These are phyloP conservation scores for Mimachlamys varia DNA, from an alignment of 2,888 invertebrate species.

Conservation along the genomic window DNA sequence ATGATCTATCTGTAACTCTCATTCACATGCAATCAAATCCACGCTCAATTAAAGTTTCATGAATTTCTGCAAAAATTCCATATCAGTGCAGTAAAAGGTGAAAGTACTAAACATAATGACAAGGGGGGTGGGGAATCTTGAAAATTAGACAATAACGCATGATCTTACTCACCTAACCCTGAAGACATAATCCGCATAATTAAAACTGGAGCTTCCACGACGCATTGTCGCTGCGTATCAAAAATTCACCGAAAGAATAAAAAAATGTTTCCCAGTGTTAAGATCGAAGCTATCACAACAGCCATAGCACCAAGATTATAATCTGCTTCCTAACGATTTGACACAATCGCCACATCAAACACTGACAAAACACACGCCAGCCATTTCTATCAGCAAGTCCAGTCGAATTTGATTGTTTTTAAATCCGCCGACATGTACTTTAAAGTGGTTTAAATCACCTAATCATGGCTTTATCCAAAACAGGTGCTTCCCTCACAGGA, in stretches of 20 bases:
- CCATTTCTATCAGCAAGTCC: not conserved
- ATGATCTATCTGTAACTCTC: not conserved
- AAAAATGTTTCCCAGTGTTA: not conserved
- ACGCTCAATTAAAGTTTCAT: not conserved
- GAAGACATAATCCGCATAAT: conserved; percentile 32
- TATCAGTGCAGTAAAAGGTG: not conserved
- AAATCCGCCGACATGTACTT: conserved; percentile 21
- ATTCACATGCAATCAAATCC: not conserved
- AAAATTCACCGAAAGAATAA: not conserved
- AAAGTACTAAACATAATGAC: not conserved
- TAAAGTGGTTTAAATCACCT: conserved; percentile 1
- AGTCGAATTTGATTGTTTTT: conserved; percentile 1
- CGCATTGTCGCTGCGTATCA: not conserved
- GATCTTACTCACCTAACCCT: not conserved
- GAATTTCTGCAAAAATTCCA: not conserved
- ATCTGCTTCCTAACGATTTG: not conserved
- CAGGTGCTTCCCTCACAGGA: conserved; percentile 36
- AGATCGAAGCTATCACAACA: not conserved
- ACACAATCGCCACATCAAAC: conserved; percentile 28
- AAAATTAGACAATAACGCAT: not conserved
- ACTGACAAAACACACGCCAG: conserved; percentile 11
- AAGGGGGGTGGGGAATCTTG: too few species aligned
- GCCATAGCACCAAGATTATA: not conserved
- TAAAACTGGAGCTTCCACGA: conserved; percentile 23
- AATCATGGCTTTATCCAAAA: conserved; percentile 34